Percentiles rank a stretch among this genome's conserved stretches.
These are phyloP conservation scores for Cataglyphis altisquamis DNA, from an alignment of 2,888 invertebrate species.

Conservation along the genomic window DNA sequence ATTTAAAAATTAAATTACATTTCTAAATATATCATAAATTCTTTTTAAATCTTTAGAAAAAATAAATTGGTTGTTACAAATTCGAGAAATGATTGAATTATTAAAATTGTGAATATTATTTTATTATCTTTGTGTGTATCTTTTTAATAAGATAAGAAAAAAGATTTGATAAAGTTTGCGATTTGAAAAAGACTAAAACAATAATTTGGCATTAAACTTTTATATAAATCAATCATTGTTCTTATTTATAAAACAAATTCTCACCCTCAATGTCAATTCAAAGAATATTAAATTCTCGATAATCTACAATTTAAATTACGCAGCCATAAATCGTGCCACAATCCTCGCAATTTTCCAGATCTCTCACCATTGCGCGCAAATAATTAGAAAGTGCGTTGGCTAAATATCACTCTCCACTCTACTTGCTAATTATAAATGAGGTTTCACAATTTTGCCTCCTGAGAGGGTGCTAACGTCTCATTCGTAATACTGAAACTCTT, in stretches of 20 bases:
- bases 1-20: neutral
- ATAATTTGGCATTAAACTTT: neutral
- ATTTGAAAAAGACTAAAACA: neutral
- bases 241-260: neutral
- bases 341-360: neutral
- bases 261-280: neutral
- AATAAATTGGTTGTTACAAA: neutral
- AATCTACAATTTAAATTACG: constrained; percentile 33
- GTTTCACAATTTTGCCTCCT: constrained; percentile 45
- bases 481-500: constrained; percentile 41
- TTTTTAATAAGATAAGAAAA: neutral
- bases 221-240: neutral
- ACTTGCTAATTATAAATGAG: constrained; percentile 45
- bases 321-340: neutral
- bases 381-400: constrained; percentile 41
- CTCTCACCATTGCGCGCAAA: neutral
- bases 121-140: neutral
- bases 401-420: constrained; percentile 38
- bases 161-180: neutral
- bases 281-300: neutral
- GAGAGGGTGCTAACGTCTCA: neutral
- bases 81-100: neutral
- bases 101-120: neutral
- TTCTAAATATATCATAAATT: neutral
- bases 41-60: neutral